Percentiles rank a stretch among this genome's conserved stretches.
phyloP scores from a whole-genome alignment of 2,113 vertebrate species.

The Gopherus evgoodei region DNA sequence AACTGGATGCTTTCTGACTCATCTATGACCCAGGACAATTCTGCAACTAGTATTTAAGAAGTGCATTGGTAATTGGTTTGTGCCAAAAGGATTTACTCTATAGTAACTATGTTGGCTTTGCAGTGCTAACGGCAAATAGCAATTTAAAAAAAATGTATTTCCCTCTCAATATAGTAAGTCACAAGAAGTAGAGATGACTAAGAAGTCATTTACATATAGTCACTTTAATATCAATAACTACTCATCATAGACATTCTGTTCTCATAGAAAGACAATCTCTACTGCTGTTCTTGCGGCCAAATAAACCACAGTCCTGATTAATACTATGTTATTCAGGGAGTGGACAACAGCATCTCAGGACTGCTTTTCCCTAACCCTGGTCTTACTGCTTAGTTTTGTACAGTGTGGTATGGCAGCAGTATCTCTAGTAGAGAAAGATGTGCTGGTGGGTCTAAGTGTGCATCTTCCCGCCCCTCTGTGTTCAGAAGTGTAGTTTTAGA shows the following conservation, averaged over 20 bases:
- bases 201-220: not conserved
- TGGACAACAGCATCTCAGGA: not conserved
- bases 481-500: not conserved
- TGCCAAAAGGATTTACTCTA: not conserved
- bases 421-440: not conserved
- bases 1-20: not conserved
- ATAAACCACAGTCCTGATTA: not conserved
- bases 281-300: not conserved
- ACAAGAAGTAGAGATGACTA: not conserved
- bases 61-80: not conserved
- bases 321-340: constrained; percentile 4
- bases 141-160: not conserved
- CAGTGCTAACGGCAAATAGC: not conserved
- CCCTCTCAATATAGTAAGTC: not conserved
- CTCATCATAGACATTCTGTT: constrained; percentile 11
- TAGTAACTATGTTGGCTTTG: not conserved
- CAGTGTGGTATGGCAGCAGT: not conserved
- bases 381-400: not conserved
- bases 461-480: not conserved
- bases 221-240: not conserved
- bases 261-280: not conserved
- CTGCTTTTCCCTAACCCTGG: not conserved
- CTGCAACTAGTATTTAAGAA: not conserved
- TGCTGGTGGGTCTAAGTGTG: not conserved
- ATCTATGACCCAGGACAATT: not conserved